Evolutionary conservation across 1,140 invertebrate species (phyloP).

Genomic region (Musca domestica): DNA sequence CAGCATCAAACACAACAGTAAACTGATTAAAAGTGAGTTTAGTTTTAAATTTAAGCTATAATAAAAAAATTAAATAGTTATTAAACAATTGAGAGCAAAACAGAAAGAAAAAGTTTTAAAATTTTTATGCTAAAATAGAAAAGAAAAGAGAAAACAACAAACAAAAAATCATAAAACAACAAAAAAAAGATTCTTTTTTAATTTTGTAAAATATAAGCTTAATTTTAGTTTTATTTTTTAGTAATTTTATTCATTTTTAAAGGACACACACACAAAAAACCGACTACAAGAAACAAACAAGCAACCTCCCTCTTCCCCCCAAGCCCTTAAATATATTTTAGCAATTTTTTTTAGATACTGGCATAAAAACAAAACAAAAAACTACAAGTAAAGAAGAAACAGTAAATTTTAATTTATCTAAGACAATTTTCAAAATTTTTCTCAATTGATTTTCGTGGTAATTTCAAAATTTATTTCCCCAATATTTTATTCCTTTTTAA

Average conservation of each 20-base stretch:
- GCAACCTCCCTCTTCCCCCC: too few relatives aligned
- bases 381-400: not conserved
- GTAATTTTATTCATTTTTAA: constrained; percentile 15
- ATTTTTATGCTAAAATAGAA: constrained; percentile 22
- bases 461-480: too few relatives aligned
- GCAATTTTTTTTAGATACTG: not conserved
- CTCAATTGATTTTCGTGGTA: too few relatives aligned
- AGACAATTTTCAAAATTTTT: too few relatives aligned
- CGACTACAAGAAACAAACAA: too few relatives aligned
- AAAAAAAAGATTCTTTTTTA: constrained; percentile 4
- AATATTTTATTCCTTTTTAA: too few relatives aligned
- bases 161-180: constrained; percentile 3
- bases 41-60: constrained; percentile 26
- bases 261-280: constrained; percentile 1
- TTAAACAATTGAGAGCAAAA: constrained; percentile 17
- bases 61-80: constrained; percentile 33
- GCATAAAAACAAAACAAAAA: not conserved
- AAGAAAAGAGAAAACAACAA: constrained; percentile 14
- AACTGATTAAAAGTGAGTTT: constrained; percentile 19
- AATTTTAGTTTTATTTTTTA: constrained; percentile 15
- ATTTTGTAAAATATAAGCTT: constrained; percentile 16
- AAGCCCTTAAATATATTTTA: not conserved
- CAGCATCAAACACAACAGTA: not conserved
- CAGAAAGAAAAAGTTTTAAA: constrained; percentile 21
- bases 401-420: too few relatives aligned